Conservation (phyloP, 2,113 vertebrate genomes). For the Clinocottus analis region DNA sequence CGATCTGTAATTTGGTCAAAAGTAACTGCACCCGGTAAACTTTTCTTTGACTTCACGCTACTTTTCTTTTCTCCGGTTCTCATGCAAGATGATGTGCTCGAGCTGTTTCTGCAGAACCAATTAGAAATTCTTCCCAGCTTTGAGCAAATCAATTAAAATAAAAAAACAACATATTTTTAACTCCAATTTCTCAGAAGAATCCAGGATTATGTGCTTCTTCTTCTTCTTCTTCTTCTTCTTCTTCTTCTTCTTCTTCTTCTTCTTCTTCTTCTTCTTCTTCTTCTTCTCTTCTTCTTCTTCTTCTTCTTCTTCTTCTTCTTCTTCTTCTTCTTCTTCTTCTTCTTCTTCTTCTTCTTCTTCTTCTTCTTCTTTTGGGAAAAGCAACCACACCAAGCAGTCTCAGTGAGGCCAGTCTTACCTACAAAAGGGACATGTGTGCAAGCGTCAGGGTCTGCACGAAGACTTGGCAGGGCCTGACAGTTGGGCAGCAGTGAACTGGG, state of each 20-base stretch:
- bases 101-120: background rate
- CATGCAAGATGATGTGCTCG: background rate
- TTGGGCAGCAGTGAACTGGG: constrained; percentile 83
- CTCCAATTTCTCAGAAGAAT: background rate
- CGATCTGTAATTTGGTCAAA: constrained; percentile 17
- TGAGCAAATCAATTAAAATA: background rate
- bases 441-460: constrained; percentile 79
- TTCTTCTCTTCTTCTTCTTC: background rate
- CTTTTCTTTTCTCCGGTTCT: constrained; percentile 8
- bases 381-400: background rate
- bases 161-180: background rate
- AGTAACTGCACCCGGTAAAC: constrained; percentile 1
- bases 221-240: background rate
- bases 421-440: constrained; percentile 90
- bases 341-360: no score
- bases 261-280: background rate
- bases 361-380: background rate
- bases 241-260: background rate
- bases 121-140: background rate
- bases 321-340: no score
- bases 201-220: background rate
- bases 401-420: constrained; percentile 80
- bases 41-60: constrained; percentile 16
- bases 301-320: no score
- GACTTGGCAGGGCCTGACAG: constrained; percentile 90